Evolutionary conservation across 2,797 vertebrate genomes (phyloP).

Genomic region (Bovichtus variegatus): DNA sequence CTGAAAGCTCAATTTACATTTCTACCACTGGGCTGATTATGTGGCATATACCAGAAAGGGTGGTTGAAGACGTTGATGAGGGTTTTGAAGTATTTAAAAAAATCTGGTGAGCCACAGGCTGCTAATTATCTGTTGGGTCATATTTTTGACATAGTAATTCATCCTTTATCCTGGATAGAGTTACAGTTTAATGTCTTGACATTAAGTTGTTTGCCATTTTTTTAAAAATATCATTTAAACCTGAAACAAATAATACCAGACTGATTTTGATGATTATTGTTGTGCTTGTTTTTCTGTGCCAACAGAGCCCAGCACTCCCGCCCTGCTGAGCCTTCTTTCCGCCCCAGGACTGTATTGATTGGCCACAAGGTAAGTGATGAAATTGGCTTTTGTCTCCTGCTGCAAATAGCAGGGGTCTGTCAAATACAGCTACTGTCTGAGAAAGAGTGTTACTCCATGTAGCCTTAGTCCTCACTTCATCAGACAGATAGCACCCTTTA

Average conservation of each 20-base stretch:
- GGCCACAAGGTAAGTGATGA: conserved; percentile 74
- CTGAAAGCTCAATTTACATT: conserved; percentile 64
- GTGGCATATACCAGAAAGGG: conserved; percentile 48
- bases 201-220: conserved; percentile 13
- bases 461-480: conserved; percentile 53
- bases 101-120: conserved; percentile 40
- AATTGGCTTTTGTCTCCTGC: conserved; percentile 75
- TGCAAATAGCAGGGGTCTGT: conserved; percentile 61
- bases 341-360: conserved; percentile 72
- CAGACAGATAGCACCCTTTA: conserved; percentile 54
- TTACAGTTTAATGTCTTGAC: conserved; percentile 32
- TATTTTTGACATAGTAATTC: conserved; percentile 36
- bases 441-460: conserved; percentile 46
- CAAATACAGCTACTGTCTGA: conserved; percentile 59
- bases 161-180: conserved; percentile 38
- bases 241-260: conserved; percentile 18
- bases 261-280: conserved; percentile 40
- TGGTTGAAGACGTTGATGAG: conserved; percentile 45
- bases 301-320: conserved; percentile 10
- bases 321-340: conserved; percentile 46
- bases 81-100: conserved; percentile 40
- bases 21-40: conserved; percentile 59
- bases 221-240: conserved; percentile 28
- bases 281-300: conserved; percentile 35
- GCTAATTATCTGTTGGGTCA: conserved; percentile 45